phyloP scores from a whole-genome alignment of 2,797 vertebrate genomes.

The Pipistrellus kuhlii region DNA sequence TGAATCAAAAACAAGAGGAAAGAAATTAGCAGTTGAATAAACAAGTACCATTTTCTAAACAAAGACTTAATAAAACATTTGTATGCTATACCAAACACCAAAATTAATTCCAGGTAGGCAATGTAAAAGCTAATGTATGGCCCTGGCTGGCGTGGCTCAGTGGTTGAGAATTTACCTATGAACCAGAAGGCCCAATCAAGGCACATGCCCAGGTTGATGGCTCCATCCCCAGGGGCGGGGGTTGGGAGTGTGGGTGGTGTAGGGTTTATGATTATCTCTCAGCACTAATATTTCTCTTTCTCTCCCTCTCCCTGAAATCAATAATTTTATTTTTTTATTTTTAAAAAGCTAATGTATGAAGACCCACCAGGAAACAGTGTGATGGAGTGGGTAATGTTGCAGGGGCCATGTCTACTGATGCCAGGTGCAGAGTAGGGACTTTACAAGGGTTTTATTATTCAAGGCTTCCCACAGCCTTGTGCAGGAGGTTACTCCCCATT shows the following conservation, averaged over 20 bases:
- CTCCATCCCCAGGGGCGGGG: no score
- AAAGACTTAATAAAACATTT: background rate
- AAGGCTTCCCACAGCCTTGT: background rate
- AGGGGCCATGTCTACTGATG: no score
- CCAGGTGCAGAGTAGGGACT: background rate
- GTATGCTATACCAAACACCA: background rate
- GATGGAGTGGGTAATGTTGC: fast-evolving
- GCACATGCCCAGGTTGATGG: no score
- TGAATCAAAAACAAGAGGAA: background rate
- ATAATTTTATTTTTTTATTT: no score
- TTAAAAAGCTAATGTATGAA: background rate
- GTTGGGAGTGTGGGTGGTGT: no score
- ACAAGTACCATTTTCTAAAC: background rate
- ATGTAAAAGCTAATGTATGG: background rate
- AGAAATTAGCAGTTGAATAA: background rate
- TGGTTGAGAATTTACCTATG: no score
- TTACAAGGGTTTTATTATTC: background rate
- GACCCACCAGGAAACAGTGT: fast-evolving
- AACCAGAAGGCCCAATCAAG: no score
- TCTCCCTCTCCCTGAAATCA: no score
- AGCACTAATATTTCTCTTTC: no score
- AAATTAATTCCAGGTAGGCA: background rate
- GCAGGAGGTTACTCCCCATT: background rate
- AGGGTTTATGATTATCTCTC: no score
- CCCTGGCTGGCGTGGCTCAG: no score